Base-by-base conservation (phyloP, 2,888 invertebrate genomes). In the Salpingus planirostris region DNA sequence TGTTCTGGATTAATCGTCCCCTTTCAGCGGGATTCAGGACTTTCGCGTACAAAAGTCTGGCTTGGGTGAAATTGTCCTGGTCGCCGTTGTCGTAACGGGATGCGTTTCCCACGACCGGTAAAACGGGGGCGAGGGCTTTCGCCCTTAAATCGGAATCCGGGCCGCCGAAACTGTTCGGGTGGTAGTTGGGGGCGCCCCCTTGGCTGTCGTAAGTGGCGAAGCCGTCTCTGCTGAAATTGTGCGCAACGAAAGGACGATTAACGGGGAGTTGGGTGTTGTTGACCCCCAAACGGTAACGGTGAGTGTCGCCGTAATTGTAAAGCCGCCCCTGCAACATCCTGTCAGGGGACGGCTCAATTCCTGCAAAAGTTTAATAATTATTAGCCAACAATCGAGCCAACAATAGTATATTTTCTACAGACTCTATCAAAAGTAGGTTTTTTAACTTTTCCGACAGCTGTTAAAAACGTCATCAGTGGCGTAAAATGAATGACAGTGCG, bases 121-220 rank as follows among this genome's bases (percentile, higher is more conserved):
- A 76, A 27, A 70, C 67, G 1, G 77, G 73, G 22, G 72, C 65
- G 26, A 80, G 52, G 24, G 70, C 69, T 38, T 71, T 70, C 0
- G 80, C 82, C 3, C 77, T 69, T 1, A 74, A 72, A 49, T 77
- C 76, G 38, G 76, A 75, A 45, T 80, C 76, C 0, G 95, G 93
- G 0, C 96, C 96, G 33, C 76, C 72, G 68, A 95, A 97, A 42
- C 92, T 93, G 69, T 97, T 97, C 0, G 97, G 97, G 69, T 78
- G 92, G 62, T 97, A 97, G 66, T 95, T 96, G 2, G 96, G 96
- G 2, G 87, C 82, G n/a, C 85, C 88, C 2, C 78, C 80, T 64
- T 92, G 91, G 62, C 90, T 92, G 14, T 38, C 76, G 22, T 78
- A 71, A 15, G 74, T 69, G 69, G 80, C 80, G 2, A 76, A 73